These are phyloP conservation scores for Steinernema carpocapsae DNA, from an alignment of 2,888 invertebrate genomes.

Conservation along the genomic window DNA sequence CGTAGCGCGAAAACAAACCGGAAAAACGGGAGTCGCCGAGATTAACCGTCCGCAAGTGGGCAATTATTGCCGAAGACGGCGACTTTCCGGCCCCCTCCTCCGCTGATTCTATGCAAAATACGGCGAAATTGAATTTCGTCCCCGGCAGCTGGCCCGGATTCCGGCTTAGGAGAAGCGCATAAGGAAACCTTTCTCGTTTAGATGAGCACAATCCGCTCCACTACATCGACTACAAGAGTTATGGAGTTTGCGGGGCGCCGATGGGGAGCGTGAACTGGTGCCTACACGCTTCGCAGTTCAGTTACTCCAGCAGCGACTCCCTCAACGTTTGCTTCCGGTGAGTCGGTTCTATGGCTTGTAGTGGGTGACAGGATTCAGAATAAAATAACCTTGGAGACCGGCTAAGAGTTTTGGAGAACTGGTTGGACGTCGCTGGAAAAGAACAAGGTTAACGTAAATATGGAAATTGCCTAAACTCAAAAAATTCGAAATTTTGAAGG, in stretches of 20 bases:
- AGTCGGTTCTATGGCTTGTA: too few species aligned
- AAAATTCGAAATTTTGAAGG: too few species aligned
- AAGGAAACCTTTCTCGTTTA: conserved; percentile 37
- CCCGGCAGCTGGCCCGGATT: background rate
- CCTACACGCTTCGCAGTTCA: conserved; percentile 18
- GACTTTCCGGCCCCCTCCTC: background rate
- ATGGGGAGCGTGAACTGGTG: conserved; percentile 45
- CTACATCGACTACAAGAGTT: conserved; percentile 49
- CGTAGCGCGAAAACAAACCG: conserved; percentile 23
- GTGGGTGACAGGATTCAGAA: too few species aligned
- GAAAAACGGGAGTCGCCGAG: conserved; percentile 23
- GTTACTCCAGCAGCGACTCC: background rate
- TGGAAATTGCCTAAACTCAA: too few species aligned
- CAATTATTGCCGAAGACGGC: conserved; percentile 19
- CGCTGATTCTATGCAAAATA: conserved; percentile 16
- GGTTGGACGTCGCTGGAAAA: too few species aligned
- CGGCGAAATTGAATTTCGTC: conserved; percentile 5
- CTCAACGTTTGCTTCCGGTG: conserved; percentile 14
- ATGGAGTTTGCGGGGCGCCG: conserved; percentile 44
- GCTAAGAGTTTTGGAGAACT: too few species aligned
- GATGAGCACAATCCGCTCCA: conserved; percentile 47
- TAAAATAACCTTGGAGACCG: too few species aligned
- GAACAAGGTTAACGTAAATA: too few species aligned
- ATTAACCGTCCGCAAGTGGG: conserved; percentile 32
- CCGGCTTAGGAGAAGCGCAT: too few species aligned